Evolutionary conservation across 1,140 invertebrate species (phyloP), one percentile per base, ranked within the genome.

Genomic region (Plectrocnemia conspersa): DNA sequence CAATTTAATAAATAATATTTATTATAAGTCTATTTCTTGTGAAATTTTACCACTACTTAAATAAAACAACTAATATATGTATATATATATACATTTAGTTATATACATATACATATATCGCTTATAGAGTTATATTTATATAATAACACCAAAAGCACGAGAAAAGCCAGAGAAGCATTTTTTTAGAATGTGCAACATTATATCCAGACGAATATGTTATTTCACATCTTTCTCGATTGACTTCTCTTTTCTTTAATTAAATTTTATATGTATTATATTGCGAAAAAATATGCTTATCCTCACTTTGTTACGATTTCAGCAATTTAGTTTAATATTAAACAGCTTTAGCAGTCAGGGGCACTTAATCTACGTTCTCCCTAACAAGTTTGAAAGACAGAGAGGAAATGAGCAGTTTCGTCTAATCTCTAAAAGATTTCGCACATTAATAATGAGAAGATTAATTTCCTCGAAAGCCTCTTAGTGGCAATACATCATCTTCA

Each of bases 381-480:
- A 29, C 7, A 29, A 9, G 13, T n/a, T n/a, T n/a, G n/a, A n/a
- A n/a, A n/a, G n/a, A n/a, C n/a, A n/a, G 33, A 50, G 32, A 50
- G 47, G 47, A 50, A 50, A 50, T 50, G 47, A 50, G 32, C 13
- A 50, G 47, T 50, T 50, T 36, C 47, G 19, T 29, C 33, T 50
- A 50, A 50, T 50, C 47, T 50, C 35, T 35, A 50, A 50, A 50
- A 50, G 47, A 50, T 50, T 50, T 35, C 33, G 41, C 52, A 36
- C 42, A 44, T 54, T 54, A 54, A 54, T 54, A 54, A 54, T 54
- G 52, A 54, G 52, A 45, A 54, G 42, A 54, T 54, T 54, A 54
- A 54, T 54, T 54, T 54, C 21, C 19, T 13, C 41, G 33, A 44
- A 54, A 54, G 52, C 52, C 36, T 45, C 52, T 54, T 54, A 54